Evolutionary conservation across 2,888 invertebrate species (phyloP).

Genomic region (Elmis aenea): DNA sequence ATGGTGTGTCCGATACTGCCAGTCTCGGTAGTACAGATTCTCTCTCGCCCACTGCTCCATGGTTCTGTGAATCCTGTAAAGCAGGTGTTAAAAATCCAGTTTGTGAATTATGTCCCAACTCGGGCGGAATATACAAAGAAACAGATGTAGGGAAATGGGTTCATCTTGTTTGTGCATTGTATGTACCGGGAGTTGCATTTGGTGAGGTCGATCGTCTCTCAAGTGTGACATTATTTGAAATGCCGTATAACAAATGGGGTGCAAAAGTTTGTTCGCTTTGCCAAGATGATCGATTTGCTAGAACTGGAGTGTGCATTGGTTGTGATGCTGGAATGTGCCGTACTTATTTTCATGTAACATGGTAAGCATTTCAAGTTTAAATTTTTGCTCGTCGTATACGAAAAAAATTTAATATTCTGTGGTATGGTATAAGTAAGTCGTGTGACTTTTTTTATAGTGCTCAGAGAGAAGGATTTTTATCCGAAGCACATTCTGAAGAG

Average conservation of each 20-base stretch:
- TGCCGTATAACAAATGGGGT: constrained; percentile 97
- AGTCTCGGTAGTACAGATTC: constrained; percentile 91
- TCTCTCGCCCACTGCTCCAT: constrained; percentile 93
- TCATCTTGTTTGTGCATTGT: constrained; percentile 94
- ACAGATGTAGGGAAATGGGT: constrained; percentile 98
- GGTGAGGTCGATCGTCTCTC: constrained; percentile 90
- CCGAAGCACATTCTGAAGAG: constrained; percentile 88
- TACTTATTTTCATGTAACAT: constrained; percentile 96
- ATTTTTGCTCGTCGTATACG: background rate
- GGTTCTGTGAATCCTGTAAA: constrained; percentile 99
- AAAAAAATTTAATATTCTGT: constrained; percentile 5
- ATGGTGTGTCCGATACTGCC: constrained; percentile 88
- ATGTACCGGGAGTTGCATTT: constrained; percentile 95
- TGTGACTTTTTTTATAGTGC: constrained; percentile 57
- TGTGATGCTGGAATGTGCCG: constrained; percentile 99
- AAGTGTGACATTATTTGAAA: constrained; percentile 91
- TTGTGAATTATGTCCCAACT: constrained; percentile 95
- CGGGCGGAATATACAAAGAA: constrained; percentile 88
- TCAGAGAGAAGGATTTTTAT: constrained; percentile 86
- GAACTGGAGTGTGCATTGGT: constrained; percentile 92
- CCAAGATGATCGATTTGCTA: constrained; percentile 76
- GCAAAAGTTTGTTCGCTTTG: constrained; percentile 88
- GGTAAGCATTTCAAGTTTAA: no score
- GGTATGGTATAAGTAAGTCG: background rate
- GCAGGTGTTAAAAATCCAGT: constrained; percentile 82